Base-by-base conservation (phyloP, 2,888 invertebrate species). In the Morpho helenor region DNA sequence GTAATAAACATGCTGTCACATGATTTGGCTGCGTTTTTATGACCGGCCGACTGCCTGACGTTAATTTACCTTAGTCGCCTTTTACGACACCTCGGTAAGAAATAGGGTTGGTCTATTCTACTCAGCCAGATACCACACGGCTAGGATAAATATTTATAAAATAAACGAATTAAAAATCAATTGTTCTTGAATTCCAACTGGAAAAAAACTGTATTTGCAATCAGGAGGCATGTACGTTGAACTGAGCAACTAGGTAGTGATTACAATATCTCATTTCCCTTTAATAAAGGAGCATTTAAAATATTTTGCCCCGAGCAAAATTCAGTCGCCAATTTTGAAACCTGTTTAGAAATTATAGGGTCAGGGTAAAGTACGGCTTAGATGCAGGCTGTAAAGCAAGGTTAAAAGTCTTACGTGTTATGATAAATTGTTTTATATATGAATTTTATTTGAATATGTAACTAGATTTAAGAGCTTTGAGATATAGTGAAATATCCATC, bases 341-440 rank as follows among this genome's bases (percentile, higher is more conserved):
- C 89, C 84, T 76, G 89, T 88, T 90, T 88, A 88, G 87, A 89
- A 89, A 90, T 90, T 90, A 90, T 85, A 90, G 86, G 88, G 87
- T 82, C 80, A 84, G 76, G 31, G 67, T 71, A 71, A 71, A 71
- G 70, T 68, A 75, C 76, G 77, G 77, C 31, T 80, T 79, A 81
- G 76, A 71, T 66, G 70, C 66, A 70, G 69, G 69, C 71, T 75
- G 72, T 68, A 69, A 72, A 66, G 66, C 45, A 56, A 59, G 49
- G 61, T 52, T 56, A 46, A 56, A 62, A 57, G 59, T 59, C 47
- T 49, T 49, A 58, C 41, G 59, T 66, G 61, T 53, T 54, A 52
- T 40, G 56, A 47, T 22, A 51, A 23, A 31, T 31, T 31, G 31
- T 31, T 31, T 31, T 31, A 31, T 31, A 31, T 31, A 31, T 3